Conservation (phyloP, 2,797 vertebrate species). For the Sebastes kiyomatsui region DNA sequence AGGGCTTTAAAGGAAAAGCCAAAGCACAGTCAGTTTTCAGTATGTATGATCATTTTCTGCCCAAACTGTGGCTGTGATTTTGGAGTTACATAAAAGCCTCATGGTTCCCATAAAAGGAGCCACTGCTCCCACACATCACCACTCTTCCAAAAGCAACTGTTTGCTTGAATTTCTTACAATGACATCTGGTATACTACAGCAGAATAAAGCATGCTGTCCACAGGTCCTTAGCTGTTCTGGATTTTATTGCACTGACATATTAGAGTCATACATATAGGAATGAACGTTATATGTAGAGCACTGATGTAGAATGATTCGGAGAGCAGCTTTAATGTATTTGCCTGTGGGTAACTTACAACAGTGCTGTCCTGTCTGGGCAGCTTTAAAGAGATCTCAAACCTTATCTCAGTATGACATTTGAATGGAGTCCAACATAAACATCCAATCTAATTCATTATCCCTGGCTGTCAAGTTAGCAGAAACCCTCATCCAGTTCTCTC, state of each 20-base stretch:
- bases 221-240: background rate
- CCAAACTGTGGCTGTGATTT: background rate
- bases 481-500: slow-evolving; percentile 21
- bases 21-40: background rate
- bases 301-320: background rate
- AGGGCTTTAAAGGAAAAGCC: background rate
- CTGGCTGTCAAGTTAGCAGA: slow-evolving; percentile 22
- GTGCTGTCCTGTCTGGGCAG: background rate
- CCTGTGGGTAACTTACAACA: background rate
- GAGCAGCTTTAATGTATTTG: background rate
- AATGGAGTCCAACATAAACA: slow-evolving; percentile 3
- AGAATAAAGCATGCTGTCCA: background rate
- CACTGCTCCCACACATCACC: background rate
- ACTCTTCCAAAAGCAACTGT: background rate
- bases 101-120: background rate
- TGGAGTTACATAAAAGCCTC: slow-evolving; percentile 10
- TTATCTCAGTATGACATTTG: background rate
- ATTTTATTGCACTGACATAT: background rate
- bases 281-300: background rate
- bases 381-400: slow-evolving; percentile 57
- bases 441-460: slow-evolving; percentile 47
- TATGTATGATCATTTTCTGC: background rate
- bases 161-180: background rate
- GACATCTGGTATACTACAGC: background rate
- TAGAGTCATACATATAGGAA: background rate